Percentiles rank a stretch among this genome's conserved stretches.
These are phyloP conservation scores for Pygoscelis antarcticus DNA, from an alignment of 2,113 vertebrate genomes.

Conservation along the genomic window DNA sequence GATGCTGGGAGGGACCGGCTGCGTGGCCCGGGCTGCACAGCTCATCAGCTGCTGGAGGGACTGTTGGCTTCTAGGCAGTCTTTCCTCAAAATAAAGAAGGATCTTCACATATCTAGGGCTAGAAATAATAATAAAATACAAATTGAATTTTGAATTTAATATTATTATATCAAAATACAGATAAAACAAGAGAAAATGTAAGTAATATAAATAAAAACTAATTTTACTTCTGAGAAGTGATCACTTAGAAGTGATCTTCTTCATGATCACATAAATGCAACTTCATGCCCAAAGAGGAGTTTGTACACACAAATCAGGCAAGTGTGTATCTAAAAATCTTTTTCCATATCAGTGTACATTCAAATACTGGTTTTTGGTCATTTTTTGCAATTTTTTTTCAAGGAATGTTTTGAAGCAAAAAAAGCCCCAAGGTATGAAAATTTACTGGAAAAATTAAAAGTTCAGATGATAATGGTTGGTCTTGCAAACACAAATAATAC, in stretches of 20 bases:
- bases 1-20: not conserved
- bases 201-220: not conserved
- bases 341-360: not conserved
- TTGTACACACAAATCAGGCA: not conserved
- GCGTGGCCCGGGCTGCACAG: not conserved
- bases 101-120: not conserved
- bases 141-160: not conserved
- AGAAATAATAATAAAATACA: not conserved
- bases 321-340: not conserved
- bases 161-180: not conserved
- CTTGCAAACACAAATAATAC: not conserved
- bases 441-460: not conserved
- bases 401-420: not conserved
- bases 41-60: not conserved
- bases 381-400: not conserved
- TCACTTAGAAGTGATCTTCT: not conserved
- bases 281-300: not conserved
- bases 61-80: too few species aligned
- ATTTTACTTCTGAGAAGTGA: not conserved
- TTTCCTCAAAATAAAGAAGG: not conserved
- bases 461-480: not conserved
- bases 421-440: fast-evolving
- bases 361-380: not conserved
- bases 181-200: not conserved
- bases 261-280: not conserved